Evolutionary conservation across 1,140 invertebrate species (phyloP), one percentile per base, ranked within the genome.

Genomic region (Bombus sibiricus): DNA sequence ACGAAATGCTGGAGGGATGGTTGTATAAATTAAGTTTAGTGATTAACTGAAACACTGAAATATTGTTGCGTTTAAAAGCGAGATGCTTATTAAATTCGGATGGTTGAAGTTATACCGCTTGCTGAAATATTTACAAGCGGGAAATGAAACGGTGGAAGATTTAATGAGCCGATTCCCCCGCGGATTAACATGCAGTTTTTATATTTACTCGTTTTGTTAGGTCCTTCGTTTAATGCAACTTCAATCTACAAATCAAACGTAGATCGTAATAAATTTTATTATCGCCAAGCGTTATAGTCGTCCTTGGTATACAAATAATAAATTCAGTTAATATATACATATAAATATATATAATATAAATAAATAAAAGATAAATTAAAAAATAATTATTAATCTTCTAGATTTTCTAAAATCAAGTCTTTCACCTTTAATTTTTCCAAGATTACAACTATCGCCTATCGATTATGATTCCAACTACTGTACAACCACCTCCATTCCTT

Each of bases 151-250:
- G n/a, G 32, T 28, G 43, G 34, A 80, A 28, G 25, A 25, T 69
- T 80, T 69, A 69, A 80, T 32, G 43, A 9, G 28, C 34, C 53
- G 18, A 77, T 47, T 43, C 10, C 9, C 10, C 28, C 28, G 5
- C 41, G 25, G 62, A 68, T 68, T 79, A 68, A 68, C 41, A 22
- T 47, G n/a, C 41, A 34, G 12, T 34, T 79, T 79, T 79, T 47
- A 28, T 25, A n/a, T 37, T 39, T 28, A n/a, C 59, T 37, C 25
- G n/a, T 37, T 28, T 13, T 34, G 9, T 13, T 5, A 18, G 43
- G 15, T 57, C 1, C 41, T 34, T 39, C 28, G 9, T 59, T 1
- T 22, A 1, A 22, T 13, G 47, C 13, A 39, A 53, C 53, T 1
- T 4, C 10, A 10, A 62, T n/a, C 25, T 28, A 62, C 12, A 6